Percentiles rank a stretch among this genome's conserved stretches.
These are phyloP conservation scores for Linurgus olivaceus DNA, from an alignment of 2,797 vertebrate species.

Conservation along the genomic window DNA sequence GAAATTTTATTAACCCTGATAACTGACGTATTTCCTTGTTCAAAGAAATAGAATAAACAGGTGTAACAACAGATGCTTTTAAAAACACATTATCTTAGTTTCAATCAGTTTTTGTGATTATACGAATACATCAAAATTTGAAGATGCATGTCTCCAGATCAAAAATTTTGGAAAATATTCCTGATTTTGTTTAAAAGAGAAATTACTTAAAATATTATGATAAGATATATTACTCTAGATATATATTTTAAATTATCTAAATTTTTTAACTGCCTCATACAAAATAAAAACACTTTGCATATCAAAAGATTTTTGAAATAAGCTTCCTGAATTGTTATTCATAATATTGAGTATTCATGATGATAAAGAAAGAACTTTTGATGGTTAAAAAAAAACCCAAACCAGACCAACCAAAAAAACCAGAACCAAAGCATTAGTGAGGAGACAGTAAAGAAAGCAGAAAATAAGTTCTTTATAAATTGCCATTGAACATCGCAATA, in stretches of 20 bases:
- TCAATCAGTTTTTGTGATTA: background rate
- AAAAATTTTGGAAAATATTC: background rate
- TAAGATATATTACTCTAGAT: background rate
- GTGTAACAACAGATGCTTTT: background rate
- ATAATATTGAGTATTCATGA: background rate
- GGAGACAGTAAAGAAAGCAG: background rate
- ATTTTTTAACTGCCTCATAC: background rate
- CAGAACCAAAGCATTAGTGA: background rate
- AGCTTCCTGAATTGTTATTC: background rate
- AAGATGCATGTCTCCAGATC: background rate
- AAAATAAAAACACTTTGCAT: background rate
- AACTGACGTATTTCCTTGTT: background rate
- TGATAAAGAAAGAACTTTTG: background rate
- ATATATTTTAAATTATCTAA: background rate
- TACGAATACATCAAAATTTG: background rate
- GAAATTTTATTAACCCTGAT: slow-evolving; percentile 4
- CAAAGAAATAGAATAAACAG: slow-evolving; percentile 19
- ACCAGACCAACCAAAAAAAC: background rate
- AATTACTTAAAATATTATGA: background rate
- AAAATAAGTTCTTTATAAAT: background rate
- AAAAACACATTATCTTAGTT: background rate
- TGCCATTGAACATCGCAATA: background rate
- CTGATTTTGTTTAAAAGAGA: background rate
- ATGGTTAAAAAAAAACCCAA: background rate
- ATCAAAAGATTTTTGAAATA: background rate